phyloP scores from a whole-genome alignment of 2,888 invertebrate genomes.

The Hydrotaea cyrtoneurina region DNA sequence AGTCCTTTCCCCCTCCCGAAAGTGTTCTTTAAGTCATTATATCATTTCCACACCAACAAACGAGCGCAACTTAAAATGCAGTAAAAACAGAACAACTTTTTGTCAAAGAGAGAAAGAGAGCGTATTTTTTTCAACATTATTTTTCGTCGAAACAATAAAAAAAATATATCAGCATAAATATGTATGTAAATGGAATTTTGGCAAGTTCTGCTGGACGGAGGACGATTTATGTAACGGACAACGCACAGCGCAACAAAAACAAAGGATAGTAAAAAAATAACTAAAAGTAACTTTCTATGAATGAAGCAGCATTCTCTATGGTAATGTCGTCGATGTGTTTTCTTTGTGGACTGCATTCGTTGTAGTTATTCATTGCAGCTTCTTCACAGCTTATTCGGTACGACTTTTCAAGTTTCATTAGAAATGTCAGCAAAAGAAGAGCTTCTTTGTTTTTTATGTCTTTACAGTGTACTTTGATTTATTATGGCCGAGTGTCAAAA shows the following conservation, averaged over 20 bases:
- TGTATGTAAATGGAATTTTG: conserved; percentile 10
- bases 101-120: neutral
- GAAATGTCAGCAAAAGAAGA: conserved; percentile 11
- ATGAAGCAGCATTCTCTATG: neutral
- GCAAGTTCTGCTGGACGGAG: too few relatives aligned
- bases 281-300: neutral
- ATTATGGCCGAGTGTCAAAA: conserved; percentile 57
- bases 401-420: conserved; percentile 47
- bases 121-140: neutral
- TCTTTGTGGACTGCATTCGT: neutral
- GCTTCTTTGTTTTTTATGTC: neutral
- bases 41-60: conserved; percentile 5
- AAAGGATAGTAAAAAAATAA: neutral
- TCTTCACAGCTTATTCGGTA: conserved; percentile 29
- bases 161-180: conserved; percentile 16
- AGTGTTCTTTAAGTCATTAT: conserved; percentile 12
- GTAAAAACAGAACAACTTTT: neutral
- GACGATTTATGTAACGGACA: neutral
- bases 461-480: conserved; percentile 53
- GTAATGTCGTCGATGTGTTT: neutral
- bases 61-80: neutral
- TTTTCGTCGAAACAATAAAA: neutral
- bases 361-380: conserved; percentile 29
- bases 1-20: neutral
- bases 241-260: too few relatives aligned